Evolutionary conservation across 1,140 invertebrate species (phyloP).

Genomic region (Aradophagus sp.): DNA sequence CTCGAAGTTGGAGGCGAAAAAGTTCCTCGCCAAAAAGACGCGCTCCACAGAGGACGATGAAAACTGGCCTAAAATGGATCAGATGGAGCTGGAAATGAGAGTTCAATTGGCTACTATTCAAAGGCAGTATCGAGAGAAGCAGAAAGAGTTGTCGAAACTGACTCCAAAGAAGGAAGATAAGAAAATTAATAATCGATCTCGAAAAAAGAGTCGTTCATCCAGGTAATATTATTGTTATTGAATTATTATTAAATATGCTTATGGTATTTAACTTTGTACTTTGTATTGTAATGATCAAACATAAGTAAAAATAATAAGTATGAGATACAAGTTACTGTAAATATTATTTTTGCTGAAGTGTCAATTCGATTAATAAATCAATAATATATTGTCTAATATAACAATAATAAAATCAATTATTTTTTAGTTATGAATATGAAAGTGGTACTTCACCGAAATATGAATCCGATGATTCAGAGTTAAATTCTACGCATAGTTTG

Average conservation of each 20-base stretch:
- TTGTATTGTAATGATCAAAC: too few relatives aligned
- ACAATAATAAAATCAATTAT: slow-evolving; percentile 1
- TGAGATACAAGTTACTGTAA: too few relatives aligned
- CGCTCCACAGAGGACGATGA: slow-evolving; percentile 65
- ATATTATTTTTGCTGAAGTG: too few relatives aligned
- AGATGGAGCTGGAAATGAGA: slow-evolving; percentile 86
- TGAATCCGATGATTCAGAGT: slow-evolving; percentile 46
- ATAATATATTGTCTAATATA: too few relatives aligned
- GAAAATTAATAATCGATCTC: slow-evolving; percentile 58
- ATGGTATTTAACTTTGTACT: too few relatives aligned
- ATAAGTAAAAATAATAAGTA: too few relatives aligned
- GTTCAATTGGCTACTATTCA: slow-evolving; percentile 86
- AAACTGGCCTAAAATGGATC: slow-evolving; percentile 79
- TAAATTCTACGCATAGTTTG: slow-evolving; percentile 24
- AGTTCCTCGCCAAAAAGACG: slow-evolving; percentile 67
- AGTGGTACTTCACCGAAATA: slow-evolving; percentile 17
- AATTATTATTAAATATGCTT: too few relatives aligned
- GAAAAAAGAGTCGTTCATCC: slow-evolving; percentile 69
- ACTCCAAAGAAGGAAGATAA: slow-evolving; percentile 75
- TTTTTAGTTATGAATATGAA: slow-evolving; percentile 57
- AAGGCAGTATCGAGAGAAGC: slow-evolving; percentile 87
- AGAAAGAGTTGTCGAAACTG: slow-evolving; percentile 85
- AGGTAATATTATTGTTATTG: slow-evolving; percentile 55
- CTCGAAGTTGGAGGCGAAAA: slow-evolving; percentile 72
- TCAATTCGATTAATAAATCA: too few relatives aligned